Conservation (phyloP, 2,113 vertebrate species). For the Cyanoliseus patagonus region DNA sequence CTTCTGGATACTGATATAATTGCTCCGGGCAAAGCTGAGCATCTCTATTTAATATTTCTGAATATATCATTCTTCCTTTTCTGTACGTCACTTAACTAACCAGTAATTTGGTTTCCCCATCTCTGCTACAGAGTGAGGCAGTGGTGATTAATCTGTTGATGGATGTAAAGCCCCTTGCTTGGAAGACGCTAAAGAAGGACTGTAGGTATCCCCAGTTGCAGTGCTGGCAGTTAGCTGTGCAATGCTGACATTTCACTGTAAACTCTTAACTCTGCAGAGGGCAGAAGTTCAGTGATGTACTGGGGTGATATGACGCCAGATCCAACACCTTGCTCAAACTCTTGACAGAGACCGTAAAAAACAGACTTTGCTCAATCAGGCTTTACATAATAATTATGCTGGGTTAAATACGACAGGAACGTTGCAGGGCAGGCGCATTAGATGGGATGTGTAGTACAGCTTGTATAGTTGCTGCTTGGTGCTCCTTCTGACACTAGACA, state of each 20-base stretch:
- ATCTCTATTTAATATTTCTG: neutral
- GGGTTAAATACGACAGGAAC: neutral
- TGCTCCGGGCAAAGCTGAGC: neutral
- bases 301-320: neutral
- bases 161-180: neutral
- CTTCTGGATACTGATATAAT: neutral
- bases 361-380: neutral
- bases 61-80: neutral
- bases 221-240: neutral
- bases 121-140: neutral
- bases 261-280: neutral
- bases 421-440: neutral
- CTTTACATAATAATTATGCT: neutral
- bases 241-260: neutral
- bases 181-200: neutral
- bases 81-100: neutral
- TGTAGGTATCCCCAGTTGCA: neutral
- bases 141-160: neutral
- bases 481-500: neutral
- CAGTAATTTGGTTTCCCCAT: neutral
- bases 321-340: neutral
- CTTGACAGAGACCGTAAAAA: neutral
- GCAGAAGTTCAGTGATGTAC: rapidly evolving
- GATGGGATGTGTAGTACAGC: neutral
- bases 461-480: neutral